A percentile compares a stretch with the other conserved stretches of the same genome.
Conservation (phyloP, 1,140 invertebrate genomes). For the Zaprionus taronus region DNA sequence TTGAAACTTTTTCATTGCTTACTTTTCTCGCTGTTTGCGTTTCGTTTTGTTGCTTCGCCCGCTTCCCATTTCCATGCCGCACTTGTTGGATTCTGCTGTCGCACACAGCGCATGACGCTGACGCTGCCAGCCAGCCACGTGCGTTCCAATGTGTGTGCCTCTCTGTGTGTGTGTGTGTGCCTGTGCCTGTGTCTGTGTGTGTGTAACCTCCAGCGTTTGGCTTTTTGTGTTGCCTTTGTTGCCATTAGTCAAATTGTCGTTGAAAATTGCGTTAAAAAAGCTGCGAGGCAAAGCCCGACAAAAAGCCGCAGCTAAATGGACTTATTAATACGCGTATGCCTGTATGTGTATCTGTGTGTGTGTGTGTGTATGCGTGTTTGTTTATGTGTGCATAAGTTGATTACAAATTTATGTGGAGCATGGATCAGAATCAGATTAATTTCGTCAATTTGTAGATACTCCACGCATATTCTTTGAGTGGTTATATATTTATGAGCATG, state of each 20-base stretch:
- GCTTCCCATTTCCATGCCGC: slow-evolving; percentile 59
- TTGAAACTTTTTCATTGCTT: slow-evolving; percentile 14
- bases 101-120: slow-evolving; percentile 57
- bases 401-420: not conserved
- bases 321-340: not conserved
- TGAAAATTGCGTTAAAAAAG: slow-evolving; percentile 21
- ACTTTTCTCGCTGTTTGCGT: slow-evolving; percentile 2
- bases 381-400: slow-evolving; percentile 3
- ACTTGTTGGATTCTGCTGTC: slow-evolving; percentile 78
- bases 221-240: slow-evolving; percentile 16
- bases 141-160: slow-evolving; percentile 37
- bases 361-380: not conserved
- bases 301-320: slow-evolving; percentile 21
- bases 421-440: slow-evolving; percentile 2
- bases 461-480: slow-evolving; percentile 1
- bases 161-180: not conserved
- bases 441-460: not conserved
- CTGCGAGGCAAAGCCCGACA: slow-evolving; percentile 15
- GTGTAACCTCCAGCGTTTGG: not conserved
- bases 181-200: slow-evolving; percentile 2
- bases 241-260: slow-evolving; percentile 17
- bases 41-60: slow-evolving; percentile 6
- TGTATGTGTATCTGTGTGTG: not conserved
- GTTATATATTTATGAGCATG: not conserved
- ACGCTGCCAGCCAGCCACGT: slow-evolving; percentile 25